Base-by-base conservation (phyloP, 2,888 invertebrate genomes). In the Leptopilina syphax region DNA sequence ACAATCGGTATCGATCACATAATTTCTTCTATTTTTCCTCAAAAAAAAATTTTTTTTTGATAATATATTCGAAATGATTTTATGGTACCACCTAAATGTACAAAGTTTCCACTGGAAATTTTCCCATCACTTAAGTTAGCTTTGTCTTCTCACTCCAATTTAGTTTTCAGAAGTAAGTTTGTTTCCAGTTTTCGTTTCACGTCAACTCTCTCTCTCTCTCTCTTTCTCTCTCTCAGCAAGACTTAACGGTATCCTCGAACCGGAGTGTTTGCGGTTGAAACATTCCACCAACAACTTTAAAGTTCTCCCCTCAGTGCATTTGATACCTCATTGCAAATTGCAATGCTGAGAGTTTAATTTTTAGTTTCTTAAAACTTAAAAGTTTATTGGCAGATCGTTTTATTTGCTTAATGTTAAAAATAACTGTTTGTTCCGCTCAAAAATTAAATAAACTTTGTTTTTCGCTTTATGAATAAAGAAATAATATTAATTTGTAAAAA, bases 121-220 rank as follows among this genome's bases (percentile, higher is more conserved):
- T 41, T n/a, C 66, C 41, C 66, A 41, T 44, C 66, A 41, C 41
- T 66, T 66, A 13, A 66, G 41, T n/a, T 66, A 41, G 66, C 66
- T 41, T 66, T 66, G 41, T 66, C 41, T 34, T 34, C 66, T 41
- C 66, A 66, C 41, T 66, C 41, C 41, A 66, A 41, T 47, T 47
- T 63, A 70, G 70, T 68, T 63, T 70, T 44, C 7, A 34, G 70
- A 41, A 50, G 27, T n/a, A 79, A 79, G 73, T 79, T 79, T 73
- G 79, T 79, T 65, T 65, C 65, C 65, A 79, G 76, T 79, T 79
- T 50, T 76, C 79, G 65, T 79, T 65, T 54, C 27, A 76, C 65
- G 66, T 66, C 66, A 66, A 66, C 66, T 66, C 66, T 66, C 34
- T 9, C 47, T 34, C 4, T 34, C 34, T 34, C 34, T 34, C 34